phyloP scores from a whole-genome alignment of 1,140 invertebrate genomes.

The Radopholus similis region DNA sequence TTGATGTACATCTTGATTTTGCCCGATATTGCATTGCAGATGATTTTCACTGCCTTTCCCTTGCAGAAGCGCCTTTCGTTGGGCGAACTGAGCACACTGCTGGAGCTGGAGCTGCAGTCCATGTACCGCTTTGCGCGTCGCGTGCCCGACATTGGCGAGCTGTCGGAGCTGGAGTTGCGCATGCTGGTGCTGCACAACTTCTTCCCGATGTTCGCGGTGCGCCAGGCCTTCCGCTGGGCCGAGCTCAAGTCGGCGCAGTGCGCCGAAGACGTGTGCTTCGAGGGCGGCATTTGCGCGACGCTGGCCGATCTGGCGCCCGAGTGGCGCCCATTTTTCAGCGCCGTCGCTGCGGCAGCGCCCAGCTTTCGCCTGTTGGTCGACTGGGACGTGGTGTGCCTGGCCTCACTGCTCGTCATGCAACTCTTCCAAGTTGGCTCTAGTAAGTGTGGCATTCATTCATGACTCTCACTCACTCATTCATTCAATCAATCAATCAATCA shows the following conservation, averaged over 20 bases:
- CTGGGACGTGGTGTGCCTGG: slow-evolving; percentile 48
- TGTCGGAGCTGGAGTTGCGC: slow-evolving; percentile 35
- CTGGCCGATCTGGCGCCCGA: slow-evolving; percentile 30
- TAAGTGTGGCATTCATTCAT: slow-evolving; percentile 5
- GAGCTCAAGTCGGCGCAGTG: slow-evolving; percentile 26
- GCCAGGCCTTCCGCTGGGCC: slow-evolving; percentile 36
- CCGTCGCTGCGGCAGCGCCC: slow-evolving; percentile 24
- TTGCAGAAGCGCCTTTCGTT: slow-evolving; percentile 21
- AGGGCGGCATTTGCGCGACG: slow-evolving; percentile 31
- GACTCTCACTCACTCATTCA: not conserved
- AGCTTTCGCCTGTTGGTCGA: slow-evolving; percentile 43
- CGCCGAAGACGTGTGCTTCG: slow-evolving; percentile 44
- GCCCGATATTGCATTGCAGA: no score
- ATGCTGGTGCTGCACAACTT: slow-evolving; percentile 48
- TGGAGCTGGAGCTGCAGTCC: slow-evolving; percentile 43
- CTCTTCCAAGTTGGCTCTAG: slow-evolving; percentile 41
- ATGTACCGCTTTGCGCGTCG: slow-evolving; percentile 39
- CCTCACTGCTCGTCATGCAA: slow-evolving; percentile 52
- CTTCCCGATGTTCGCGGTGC: slow-evolving; percentile 53
- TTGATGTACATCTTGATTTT: no score
- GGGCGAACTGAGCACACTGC: slow-evolving; percentile 22
- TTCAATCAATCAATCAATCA: not conserved
- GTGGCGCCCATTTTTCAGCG: slow-evolving; percentile 44
- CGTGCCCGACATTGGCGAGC: slow-evolving; percentile 49
- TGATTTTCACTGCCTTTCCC: not conserved